Evolutionary conservation across 1,140 invertebrate species (phyloP), one percentile per base, ranked within the genome.

Genomic region (Drosophila kikkawai): DNA sequence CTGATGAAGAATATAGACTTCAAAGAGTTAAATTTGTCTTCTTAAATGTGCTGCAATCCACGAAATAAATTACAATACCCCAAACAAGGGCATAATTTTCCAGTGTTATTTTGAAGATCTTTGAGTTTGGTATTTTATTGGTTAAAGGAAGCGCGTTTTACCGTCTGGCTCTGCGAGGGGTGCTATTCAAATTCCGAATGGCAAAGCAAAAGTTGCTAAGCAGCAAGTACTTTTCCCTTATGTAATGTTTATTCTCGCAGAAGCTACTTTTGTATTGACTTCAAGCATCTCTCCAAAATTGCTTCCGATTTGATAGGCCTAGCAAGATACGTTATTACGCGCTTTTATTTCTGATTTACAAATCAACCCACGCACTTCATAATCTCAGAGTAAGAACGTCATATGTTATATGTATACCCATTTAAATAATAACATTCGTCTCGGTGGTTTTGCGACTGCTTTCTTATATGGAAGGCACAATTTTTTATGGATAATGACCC

Each of bases 381-480:
- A 37, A 56, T 59, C 41, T 19, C 19, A 11, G 19, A 57, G 41
- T 39, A 56, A n/a, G 8, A 36, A 58, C 34, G 34, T 44, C 51
- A 70, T 78, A 47, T n/a, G 45, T 44, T 71, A 57, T 42, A 76
- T 84, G 80, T 88, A 68, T 64, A 64, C 59, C 69, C 80, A 84
- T 88, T 88, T 88, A 84, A 88, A 90, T 88, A 88, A 90, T 79
- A 80, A 88, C 84, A 88, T 88, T 88, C 88, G 85, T 88, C 85
- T 90, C 67, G 77, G 74, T 58, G 83, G 80, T 64, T 68, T 69
- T 78, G 68, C 87, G 80, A 71, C 71, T 64, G 53, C 44, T 70
- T 50, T 69, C 37, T 68, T 68, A 68, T 32, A 26, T 44, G n/a
- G 34, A 39, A 34, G 17, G 39, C 37, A 22, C 73, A 39, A 51